A percentile compares a stretch with the other conserved stretches of the same genome.
phyloP scores from a whole-genome alignment of 2,888 invertebrate species.

The Clunio marinus region DNA sequence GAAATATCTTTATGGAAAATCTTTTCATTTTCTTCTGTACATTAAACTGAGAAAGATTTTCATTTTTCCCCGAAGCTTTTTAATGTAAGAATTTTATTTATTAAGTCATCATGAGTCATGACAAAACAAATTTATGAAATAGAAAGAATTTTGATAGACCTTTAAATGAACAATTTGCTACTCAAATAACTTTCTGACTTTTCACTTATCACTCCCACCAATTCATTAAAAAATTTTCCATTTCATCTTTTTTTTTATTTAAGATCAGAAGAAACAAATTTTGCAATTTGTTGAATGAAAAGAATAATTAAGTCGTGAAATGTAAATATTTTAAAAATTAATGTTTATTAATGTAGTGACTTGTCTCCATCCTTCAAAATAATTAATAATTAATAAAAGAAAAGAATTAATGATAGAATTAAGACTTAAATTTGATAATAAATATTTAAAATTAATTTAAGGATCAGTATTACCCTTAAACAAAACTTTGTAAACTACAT shows the following conservation, averaged over 20 bases:
- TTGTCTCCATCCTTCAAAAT: constrained; percentile 7
- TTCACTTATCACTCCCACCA: background rate
- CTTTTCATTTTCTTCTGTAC: background rate
- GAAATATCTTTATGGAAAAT: too few species aligned
- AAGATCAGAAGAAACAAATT: background rate
- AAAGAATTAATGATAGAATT: background rate
- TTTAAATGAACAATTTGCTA: constrained; percentile 26
- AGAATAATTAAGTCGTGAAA: background rate
- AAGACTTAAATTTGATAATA: constrained; percentile 15
- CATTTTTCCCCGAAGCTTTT: constrained; percentile 20
- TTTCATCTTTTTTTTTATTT: constrained; percentile 10
- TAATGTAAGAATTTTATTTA: constrained; percentile 25
- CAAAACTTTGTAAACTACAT: background rate
- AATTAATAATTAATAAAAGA: background rate
- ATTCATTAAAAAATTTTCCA: constrained; percentile 9
- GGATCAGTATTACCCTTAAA: constrained; percentile 20
- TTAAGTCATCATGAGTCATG: constrained; percentile 18
- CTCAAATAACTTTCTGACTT: constrained; percentile 2
- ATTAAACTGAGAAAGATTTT: background rate
- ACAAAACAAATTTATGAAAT: background rate
- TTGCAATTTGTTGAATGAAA: background rate
- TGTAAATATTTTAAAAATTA: constrained; percentile 18
- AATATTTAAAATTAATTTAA: constrained; percentile 6
- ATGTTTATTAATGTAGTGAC: constrained; percentile 8
- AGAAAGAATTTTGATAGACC: constrained; percentile 25